These are phyloP conservation scores for Penaeus indicus DNA, from an alignment of 1,140 invertebrate species.

Conservation along the genomic window DNA sequence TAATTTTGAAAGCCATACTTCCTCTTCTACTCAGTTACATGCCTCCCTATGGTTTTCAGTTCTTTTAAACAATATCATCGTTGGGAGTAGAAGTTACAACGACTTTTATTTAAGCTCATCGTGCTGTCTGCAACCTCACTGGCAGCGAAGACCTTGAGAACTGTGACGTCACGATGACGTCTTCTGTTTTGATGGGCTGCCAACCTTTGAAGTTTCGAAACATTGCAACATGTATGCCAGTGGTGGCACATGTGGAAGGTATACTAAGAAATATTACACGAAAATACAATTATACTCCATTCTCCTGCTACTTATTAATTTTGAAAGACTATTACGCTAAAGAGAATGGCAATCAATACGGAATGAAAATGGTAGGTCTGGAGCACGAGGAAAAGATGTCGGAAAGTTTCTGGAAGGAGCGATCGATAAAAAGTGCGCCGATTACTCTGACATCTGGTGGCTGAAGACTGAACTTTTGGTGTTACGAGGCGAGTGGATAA, in stretches of 20 bases:
- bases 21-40: not conserved
- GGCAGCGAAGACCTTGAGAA: constrained; percentile 49
- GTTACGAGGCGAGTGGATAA: not conserved
- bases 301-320: not conserved
- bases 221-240: no score
- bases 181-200: constrained; percentile 47
- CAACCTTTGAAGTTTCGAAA: constrained; percentile 43
- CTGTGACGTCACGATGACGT: constrained; percentile 58
- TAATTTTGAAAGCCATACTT: no score
- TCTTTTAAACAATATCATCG: no score
- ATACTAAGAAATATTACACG: not conserved
- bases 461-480: constrained; percentile 8
- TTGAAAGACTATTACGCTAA: not conserved
- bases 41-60: no score
- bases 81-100: no score
- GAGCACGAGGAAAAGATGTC: constrained; percentile 50
- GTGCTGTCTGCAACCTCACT: no score
- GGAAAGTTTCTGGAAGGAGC: constrained; percentile 56
- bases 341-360: not conserved
- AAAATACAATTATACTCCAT: not conserved
- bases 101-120: no score
- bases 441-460: constrained; percentile 60
- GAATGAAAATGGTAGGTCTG: constrained; percentile 35
- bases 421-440: constrained; percentile 58
- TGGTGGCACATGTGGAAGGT: not conserved